Conservation (phyloP, 1,140 invertebrate genomes). For the Apis dorsata region DNA sequence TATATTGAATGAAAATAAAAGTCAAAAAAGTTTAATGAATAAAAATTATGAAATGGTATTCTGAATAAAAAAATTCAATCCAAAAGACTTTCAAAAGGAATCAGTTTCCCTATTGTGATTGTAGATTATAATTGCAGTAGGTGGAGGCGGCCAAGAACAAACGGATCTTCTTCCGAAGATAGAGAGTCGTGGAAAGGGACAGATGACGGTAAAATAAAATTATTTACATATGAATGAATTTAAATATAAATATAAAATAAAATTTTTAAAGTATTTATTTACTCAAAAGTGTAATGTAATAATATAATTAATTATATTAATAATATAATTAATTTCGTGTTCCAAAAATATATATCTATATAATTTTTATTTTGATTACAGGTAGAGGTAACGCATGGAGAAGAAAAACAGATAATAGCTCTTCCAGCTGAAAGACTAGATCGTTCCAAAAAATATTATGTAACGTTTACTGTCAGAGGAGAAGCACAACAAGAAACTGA, state of each 20-base stretch:
- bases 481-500: conserved; percentile 65
- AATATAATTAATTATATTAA: no score
- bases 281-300: background rate
- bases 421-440: conserved; percentile 91
- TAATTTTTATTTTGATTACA: conserved; percentile 26
- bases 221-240: background rate
- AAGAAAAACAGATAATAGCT: conserved; percentile 90
- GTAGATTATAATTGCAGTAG: conserved; percentile 80
- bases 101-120: conserved; percentile 74
- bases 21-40: background rate
- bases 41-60: conserved; percentile 24
- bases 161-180: conserved; percentile 78
- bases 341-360: no score
- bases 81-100: conserved; percentile 37
- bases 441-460: conserved; percentile 93
- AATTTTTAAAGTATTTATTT: background rate
- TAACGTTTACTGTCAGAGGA: conserved; percentile 93
- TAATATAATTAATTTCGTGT: no score
- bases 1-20: no score
- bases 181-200: conserved; percentile 75
- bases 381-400: conserved; percentile 89
- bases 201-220: conserved; percentile 75
- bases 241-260: background rate
- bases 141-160: conserved; percentile 75
- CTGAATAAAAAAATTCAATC: conserved; percentile 28